Evolutionary conservation across 2,888 invertebrate species (phyloP).

Genomic region (Belgica antarctica): DNA sequence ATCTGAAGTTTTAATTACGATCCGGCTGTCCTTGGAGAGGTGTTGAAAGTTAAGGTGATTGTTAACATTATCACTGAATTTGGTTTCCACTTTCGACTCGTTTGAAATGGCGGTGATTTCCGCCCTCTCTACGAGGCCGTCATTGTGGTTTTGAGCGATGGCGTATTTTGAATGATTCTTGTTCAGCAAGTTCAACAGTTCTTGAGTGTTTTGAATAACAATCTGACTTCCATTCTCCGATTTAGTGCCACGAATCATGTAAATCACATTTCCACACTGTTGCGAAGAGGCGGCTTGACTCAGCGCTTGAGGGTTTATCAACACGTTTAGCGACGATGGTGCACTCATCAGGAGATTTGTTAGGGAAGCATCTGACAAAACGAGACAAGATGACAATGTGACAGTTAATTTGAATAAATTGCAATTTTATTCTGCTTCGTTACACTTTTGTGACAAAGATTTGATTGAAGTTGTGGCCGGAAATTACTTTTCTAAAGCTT

Average conservation of each 20-base stretch:
- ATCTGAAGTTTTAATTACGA: slow-evolving; percentile 52
- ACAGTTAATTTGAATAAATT: not conserved
- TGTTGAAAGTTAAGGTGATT: slow-evolving; percentile 19
- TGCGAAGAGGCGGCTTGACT: slow-evolving; percentile 17
- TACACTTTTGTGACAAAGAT: too few relatives aligned
- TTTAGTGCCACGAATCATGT: slow-evolving; percentile 53
- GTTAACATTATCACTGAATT: slow-evolving; percentile 23
- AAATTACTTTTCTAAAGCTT: too few relatives aligned
- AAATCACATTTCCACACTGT: slow-evolving; percentile 52
- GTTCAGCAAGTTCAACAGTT: slow-evolving; percentile 54
- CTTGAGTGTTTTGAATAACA: slow-evolving; percentile 56
- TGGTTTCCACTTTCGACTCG: slow-evolving; percentile 35
- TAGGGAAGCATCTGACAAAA: slow-evolving; percentile 1
- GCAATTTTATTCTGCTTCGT: not conserved
- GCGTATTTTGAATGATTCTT: slow-evolving; percentile 46
- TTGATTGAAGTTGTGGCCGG: too few relatives aligned
- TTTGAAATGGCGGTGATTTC: slow-evolving; percentile 49
- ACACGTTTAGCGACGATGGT: slow-evolving; percentile 15
- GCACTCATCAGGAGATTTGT: slow-evolving; percentile 19
- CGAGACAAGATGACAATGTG: not conserved
- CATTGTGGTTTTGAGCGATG: slow-evolving; percentile 8
- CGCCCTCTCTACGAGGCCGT: slow-evolving; percentile 45
- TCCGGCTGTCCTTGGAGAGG: slow-evolving; percentile 2
- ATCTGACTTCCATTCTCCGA: slow-evolving; percentile 55
- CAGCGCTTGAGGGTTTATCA: slow-evolving; percentile 20